phyloP scores from a whole-genome alignment of 2,888 invertebrate genomes.

The Podotricha telesiphe region DNA sequence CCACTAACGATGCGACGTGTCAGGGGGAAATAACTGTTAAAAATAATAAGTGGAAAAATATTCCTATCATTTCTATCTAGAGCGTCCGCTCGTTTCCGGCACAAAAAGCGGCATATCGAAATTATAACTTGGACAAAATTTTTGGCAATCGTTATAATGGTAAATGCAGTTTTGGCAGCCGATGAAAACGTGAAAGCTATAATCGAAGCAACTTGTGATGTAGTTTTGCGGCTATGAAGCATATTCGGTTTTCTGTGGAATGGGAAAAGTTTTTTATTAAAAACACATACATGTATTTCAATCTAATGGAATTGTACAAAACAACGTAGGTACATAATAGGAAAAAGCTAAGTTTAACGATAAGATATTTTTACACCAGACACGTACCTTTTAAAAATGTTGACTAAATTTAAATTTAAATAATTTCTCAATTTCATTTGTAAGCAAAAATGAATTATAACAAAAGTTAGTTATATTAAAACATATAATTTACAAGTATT shows the following conservation, averaged over 20 bases:
- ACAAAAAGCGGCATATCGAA: constrained; percentile 27
- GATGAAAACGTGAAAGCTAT: constrained; percentile 41
- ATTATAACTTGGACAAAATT: constrained; percentile 39
- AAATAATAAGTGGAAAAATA: constrained; percentile 66
- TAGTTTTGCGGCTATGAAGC: constrained; percentile 16
- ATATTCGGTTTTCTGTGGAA: constrained; percentile 2
- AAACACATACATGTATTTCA: neutral
- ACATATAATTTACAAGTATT: too few species aligned
- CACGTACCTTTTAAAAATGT: too few species aligned
- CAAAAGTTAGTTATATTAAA: too few species aligned
- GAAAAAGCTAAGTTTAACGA: neutral
- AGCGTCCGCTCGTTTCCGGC: constrained; percentile 21
- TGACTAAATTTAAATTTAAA: too few species aligned
- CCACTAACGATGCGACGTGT: constrained; percentile 67
- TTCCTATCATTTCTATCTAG: constrained; percentile 29
- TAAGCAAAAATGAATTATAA: too few species aligned
- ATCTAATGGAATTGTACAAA: neutral
- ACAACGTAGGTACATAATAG: neutral
- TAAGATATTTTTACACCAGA: too few species aligned
- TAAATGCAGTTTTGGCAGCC: constrained; percentile 43
- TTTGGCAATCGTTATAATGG: constrained; percentile 40
- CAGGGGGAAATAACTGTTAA: constrained; percentile 65
- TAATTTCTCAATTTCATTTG: too few species aligned
- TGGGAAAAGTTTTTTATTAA: neutral
- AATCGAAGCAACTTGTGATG: constrained; percentile 35